Base-by-base conservation (phyloP, 2,888 invertebrate species). In the Anthoptus insignis region DNA sequence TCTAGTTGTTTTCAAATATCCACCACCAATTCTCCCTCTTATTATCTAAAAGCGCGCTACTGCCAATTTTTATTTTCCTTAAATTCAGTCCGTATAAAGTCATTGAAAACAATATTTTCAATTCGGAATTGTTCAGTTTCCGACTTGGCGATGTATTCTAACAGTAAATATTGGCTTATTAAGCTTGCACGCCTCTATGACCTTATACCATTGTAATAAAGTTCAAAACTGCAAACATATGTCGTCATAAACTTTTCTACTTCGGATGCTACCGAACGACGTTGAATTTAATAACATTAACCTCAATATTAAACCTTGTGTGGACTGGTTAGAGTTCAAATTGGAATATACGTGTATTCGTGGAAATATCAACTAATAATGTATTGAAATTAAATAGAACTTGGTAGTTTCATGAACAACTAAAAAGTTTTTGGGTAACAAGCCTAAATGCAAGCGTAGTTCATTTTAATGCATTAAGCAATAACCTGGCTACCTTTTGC, bases 91-190 rank as follows among this genome's bases (percentile, higher is more conserved):
- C 49, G 39, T 54, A 34, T 56, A 19, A 65, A 64, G 54, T 54
- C 47, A 63, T 56, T 59, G 52, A 22, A 66, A 70, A 60, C 68
- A 68, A 69, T 72, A 67, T 72, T 72, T 71, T 72, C 71, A 72
- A 67, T 75, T 68, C 65, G 64, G 71, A 84, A 80, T 82, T 78
- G 66, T 67, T 73, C 61, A 67, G 63, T 66, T 66, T 71, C 56
- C 52, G 53, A 50, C 52, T 52, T 14, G 57, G 21, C 49, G 39
- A 39, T 19, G 42, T 42, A 42, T 42, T 66, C 65, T 68, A 64
- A 57, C n/a, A 37, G 19, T 42, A 19, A 42, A 42, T 42, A 42
- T 42, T 19, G 42, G 9, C 42, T 42, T 19, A 65, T 47, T 57
- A 14, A 21, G 27, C 7, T 9, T 29, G 42, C 66, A 42, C 37